Percentiles rank a stretch among this genome's conserved stretches.
Conservation (phyloP, 2,888 invertebrate species). For the Athalia rosae region DNA sequence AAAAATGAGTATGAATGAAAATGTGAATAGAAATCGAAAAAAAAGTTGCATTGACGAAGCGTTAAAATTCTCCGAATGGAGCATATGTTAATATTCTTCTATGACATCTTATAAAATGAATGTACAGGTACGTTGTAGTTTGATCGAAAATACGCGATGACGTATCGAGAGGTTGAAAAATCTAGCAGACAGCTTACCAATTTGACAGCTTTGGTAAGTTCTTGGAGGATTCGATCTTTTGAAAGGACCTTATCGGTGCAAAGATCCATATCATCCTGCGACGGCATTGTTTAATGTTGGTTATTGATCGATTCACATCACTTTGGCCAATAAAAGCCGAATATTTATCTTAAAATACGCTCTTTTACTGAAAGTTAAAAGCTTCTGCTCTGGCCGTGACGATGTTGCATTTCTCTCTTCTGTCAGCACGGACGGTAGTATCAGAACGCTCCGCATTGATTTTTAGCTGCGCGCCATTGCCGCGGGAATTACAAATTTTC, state of each 20-base stretch:
- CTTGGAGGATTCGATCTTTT: constrained; percentile 70
- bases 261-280: constrained; percentile 68
- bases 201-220: constrained; percentile 72
- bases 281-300: constrained; percentile 59
- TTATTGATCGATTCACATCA: constrained; percentile 57
- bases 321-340: constrained; percentile 30
- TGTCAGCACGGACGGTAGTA: constrained; percentile 47
- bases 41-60: no score
- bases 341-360: not conserved
- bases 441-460: constrained; percentile 64
- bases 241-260: constrained; percentile 71
- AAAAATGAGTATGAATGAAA: no score
- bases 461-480: constrained; percentile 65
- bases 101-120: no score
- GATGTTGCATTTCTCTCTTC: constrained; percentile 58
- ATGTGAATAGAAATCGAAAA: no score
- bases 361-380: not conserved
- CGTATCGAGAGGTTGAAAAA: not conserved
- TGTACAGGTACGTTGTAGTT: not conserved
- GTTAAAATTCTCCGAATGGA: no score
- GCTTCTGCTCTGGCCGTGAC: constrained; percentile 49
- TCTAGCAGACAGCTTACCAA: constrained; percentile 64
- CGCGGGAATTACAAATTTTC: constrained; percentile 52
- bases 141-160: not conserved
- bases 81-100: no score